Evolutionary conservation across 2,113 vertebrate species (phyloP), one percentile per base, ranked within the genome.

Genomic region (Rhegmatorhina hoffmannsi): DNA sequence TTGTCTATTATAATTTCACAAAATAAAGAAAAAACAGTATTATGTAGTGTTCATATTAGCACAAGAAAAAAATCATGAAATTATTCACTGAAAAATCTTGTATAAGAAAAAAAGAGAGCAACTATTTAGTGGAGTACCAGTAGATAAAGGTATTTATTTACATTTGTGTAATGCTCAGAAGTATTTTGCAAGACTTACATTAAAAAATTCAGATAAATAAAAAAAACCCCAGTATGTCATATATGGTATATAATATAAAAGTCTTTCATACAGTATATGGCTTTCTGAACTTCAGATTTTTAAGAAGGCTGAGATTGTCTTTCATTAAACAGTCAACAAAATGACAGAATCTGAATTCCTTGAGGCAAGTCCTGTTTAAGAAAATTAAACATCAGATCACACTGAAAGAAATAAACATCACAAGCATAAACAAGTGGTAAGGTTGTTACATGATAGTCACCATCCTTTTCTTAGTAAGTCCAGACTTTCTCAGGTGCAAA

Each of bases 11-110:
- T 78, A 0, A 73, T 92, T 92, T 92, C 74, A 87, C 28, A 95
- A 87, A 96, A 94, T 40, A 87, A 91, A 95, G 59, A 21, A 69
- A 95, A 91, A 75, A 40, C 15, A 79, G 17, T 53, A 29, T 44
- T 62, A 44, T 26, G 17, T 24, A 67, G 12, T 18, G n/a, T 90
- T 92, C 68, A 29, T 70, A 80, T 44, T 70, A 43, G 11, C 19
- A 67, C 63, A 56, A n/a, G 73, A 43, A 92, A 55, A 49, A 62
- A 81, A 36, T 58, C 11, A 26, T 34, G 56, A 83, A 69, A 56
- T 53, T 6, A 12, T 40, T 60, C 1, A 38, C 17, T 87, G 28
- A 63, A 75, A 89, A 34, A 63, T 36, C 29, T 25, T 50, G 2
- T 52, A 8, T 23, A 40, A 21, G 55, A 77, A 75, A 44, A 13